Conservation (phyloP, 2,888 invertebrate genomes). For the Leptopilina drosophilae region DNA sequence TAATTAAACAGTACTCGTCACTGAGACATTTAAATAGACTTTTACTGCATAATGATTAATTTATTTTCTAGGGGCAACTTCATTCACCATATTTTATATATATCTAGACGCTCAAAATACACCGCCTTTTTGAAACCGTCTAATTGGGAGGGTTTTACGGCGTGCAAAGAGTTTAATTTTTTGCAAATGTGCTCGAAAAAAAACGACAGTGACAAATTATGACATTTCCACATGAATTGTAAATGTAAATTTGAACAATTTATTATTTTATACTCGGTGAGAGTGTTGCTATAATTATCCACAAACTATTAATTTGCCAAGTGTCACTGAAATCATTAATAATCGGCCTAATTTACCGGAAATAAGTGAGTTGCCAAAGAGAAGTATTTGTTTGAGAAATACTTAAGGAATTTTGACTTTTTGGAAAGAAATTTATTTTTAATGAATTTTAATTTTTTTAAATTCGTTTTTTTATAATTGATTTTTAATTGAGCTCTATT, state of each 20-base stretch:
- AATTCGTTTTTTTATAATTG: too few relatives aligned
- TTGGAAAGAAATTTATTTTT: too few relatives aligned
- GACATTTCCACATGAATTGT: background rate
- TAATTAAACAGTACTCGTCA: constrained; percentile 49
- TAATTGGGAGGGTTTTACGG: constrained; percentile 35
- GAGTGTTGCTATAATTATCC: too few relatives aligned
- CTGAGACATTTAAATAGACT: constrained; percentile 55
- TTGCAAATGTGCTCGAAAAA: background rate
- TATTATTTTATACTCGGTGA: too few relatives aligned
- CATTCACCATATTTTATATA: constrained; percentile 19
- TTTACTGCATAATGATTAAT: constrained; percentile 66
- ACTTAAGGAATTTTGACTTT: too few relatives aligned
- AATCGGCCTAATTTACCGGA: too few relatives aligned
- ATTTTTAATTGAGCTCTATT: too few relatives aligned
- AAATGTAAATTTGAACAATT: background rate
- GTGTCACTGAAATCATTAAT: too few relatives aligned
- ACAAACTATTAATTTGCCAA: too few relatives aligned
- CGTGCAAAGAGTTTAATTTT: constrained; percentile 29
- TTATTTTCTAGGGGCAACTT: constrained; percentile 52
- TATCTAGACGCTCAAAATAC: constrained; percentile 58
- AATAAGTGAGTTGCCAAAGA: too few relatives aligned
- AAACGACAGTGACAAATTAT: constrained; percentile 30
- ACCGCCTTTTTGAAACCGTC: constrained; percentile 45
- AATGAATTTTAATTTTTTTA: too few relatives aligned
- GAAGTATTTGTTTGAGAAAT: too few relatives aligned